phyloP scores from a whole-genome alignment of 1,140 invertebrate species.

The Bombus confusus region DNA sequence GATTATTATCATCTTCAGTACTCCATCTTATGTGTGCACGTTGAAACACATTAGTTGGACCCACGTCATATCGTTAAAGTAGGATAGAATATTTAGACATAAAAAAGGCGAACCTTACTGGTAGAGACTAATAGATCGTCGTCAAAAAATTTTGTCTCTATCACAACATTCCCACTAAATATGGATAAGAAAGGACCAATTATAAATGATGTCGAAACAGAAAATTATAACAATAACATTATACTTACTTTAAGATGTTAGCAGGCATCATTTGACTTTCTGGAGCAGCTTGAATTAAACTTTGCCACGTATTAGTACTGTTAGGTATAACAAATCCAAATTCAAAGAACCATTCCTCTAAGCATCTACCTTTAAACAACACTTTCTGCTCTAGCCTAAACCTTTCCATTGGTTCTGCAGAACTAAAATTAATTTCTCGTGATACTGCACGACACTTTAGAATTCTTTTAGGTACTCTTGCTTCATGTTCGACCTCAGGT shows the following conservation, averaged over 20 bases:
- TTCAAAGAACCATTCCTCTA: conserved; percentile 99
- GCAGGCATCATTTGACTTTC: conserved; percentile 99
- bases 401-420: conserved; percentile 97
- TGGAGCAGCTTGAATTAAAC: conserved; percentile 98
- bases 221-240: background rate
- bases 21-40: background rate
- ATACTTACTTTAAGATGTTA: conserved; percentile 93
- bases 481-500: conserved; percentile 96
- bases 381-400: conserved; percentile 98
- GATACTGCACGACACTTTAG: conserved; percentile 97
- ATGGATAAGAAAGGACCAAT: conserved; percentile 72
- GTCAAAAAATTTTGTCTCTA: conserved; percentile 99
- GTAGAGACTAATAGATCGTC: conserved; percentile 97
- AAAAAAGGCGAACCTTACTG: conserved; percentile 97
- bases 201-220: conserved; percentile 17
- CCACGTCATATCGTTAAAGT: conserved; percentile 28
- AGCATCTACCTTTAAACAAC: conserved; percentile 90
- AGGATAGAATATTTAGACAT: conserved; percentile 87
- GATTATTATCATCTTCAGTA: conserved; percentile 12
- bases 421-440: conserved; percentile 99
- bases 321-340: conserved; percentile 99
- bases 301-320: conserved; percentile 99
- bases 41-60: conserved; percentile 52
- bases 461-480: conserved; percentile 97
- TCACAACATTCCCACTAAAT: conserved; percentile 98